phyloP scores from a whole-genome alignment of 2,888 invertebrate genomes.

The Petrolisthes cinctipes region DNA sequence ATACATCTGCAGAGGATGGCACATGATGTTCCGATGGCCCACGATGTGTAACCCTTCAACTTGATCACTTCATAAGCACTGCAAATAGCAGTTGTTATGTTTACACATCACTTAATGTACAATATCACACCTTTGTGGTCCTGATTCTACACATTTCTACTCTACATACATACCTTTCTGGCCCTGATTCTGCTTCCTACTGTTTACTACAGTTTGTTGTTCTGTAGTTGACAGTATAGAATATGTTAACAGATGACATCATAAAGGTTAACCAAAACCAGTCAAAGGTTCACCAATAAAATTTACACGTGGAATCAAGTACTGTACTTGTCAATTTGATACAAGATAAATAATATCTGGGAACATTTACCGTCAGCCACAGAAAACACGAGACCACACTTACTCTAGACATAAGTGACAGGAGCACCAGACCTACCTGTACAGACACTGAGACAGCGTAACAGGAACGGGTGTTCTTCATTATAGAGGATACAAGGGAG shows the following conservation, averaged over 20 bases:
- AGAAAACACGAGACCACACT: no score
- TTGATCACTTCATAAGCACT: constrained; percentile 71
- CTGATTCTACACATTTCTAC: no score
- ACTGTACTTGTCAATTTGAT: no score
- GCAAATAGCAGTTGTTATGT: constrained; percentile 55
- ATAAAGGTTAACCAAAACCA: no score
- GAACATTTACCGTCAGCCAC: no score
- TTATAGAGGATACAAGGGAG: constrained; percentile 78
- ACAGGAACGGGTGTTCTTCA: constrained; percentile 81
- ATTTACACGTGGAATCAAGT: no score
- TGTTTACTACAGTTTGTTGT: background rate
- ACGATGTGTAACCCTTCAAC: constrained; percentile 71
- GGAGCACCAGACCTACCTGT: constrained; percentile 74
- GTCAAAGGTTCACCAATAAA: no score
- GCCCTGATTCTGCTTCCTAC: background rate
- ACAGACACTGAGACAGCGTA: constrained; percentile 85
- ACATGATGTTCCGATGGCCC: constrained; percentile 71
- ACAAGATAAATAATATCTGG: no score
- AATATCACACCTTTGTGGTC: no score
- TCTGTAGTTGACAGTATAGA: no score
- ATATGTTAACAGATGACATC: no score
- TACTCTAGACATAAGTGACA: background rate
- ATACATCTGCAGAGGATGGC: constrained; percentile 69
- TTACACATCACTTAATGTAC: background rate
- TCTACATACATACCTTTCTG: no score